phyloP scores from a whole-genome alignment of 1,140 invertebrate genomes.

The Lordiphosa clarofinis region DNA sequence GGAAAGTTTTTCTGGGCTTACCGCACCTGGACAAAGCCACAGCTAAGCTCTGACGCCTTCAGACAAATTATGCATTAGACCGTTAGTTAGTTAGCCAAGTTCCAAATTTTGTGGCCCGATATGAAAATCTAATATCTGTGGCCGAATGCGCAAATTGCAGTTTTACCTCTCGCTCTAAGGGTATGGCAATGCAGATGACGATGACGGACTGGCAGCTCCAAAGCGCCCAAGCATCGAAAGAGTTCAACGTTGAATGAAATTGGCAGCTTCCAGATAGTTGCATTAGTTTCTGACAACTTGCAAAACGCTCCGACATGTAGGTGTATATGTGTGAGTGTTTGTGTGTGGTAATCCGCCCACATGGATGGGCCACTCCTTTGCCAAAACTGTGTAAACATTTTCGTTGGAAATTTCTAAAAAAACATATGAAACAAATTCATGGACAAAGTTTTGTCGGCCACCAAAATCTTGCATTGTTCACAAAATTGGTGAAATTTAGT shows the following conservation, averaged over 20 bases:
- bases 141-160: constrained; percentile 30
- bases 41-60: constrained; percentile 44
- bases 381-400: constrained; percentile 41
- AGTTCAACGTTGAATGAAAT: constrained; percentile 39
- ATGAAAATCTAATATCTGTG: constrained; percentile 36
- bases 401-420: constrained; percentile 13
- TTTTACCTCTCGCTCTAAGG: constrained; percentile 18
- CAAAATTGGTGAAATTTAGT: constrained; percentile 9
- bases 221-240: constrained; percentile 20
- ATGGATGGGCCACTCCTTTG: background rate
- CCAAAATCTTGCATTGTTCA: constrained; percentile 14
- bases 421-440: constrained; percentile 3
- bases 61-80: constrained; percentile 76
- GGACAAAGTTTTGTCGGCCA: background rate
- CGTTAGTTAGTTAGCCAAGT: constrained; percentile 56
- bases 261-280: constrained; percentile 59
- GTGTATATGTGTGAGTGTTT: constrained; percentile 1
- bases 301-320: constrained; percentile 21
- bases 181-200: constrained; percentile 28
- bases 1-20: constrained; percentile 50
- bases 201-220: constrained; percentile 47
- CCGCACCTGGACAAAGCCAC: constrained; percentile 51
- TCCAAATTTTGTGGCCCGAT: constrained; percentile 42
- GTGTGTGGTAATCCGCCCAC: background rate
- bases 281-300: constrained; percentile 51